Evolutionary conservation across 1,140 invertebrate species (phyloP), one percentile per base, ranked within the genome.

Genomic region (Harpegnathos saltator): DNA sequence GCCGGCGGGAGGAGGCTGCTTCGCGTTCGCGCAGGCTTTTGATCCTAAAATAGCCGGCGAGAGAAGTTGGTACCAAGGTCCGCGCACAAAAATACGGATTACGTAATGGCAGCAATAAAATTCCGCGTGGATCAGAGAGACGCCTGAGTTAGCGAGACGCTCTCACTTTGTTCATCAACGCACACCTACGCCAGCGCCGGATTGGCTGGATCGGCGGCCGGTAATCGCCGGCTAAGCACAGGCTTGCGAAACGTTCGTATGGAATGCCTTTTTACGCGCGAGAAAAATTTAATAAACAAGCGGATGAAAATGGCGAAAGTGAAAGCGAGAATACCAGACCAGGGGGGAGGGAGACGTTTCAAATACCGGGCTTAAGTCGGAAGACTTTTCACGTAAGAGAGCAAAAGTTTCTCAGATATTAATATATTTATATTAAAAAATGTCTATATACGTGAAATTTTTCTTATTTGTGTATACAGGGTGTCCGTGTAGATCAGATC

Each of bases 11-110:
- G 78, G 17, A n/a, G n/a, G n/a, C n/a, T n/a, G n/a, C 26, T 44
- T 52, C 29, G 59, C 24, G 75, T 19, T 63, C 50, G 17, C 62
- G n/a, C 62, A 15, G 62, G 22, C 52, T 72, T 72, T 75, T 82
- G 56, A 68, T 71, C 58, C 85, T 74, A 71, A 87, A 88, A 84
- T 88, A 88, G 63, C 62, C 58, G 48, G n/a, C n/a, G n/a, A n/a
- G 81, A 84, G 85, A 74, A 75, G 74, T 44, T 24, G 52, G 29
- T 73, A 62, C 17, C 74, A 87, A 88, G 86, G 82, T 73, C 71
- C 48, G 22, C 56, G 33, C 9, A 68, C 50, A 63, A 89, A 87
- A 87, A 87, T 83, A 83, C 73, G 52, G 56, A 19, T 83, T 83
- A 78, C 73, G 73, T 78, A 83, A 83, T 68, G 63, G 50, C 52